A percentile compares a stretch with the other conserved stretches of the same genome.
phyloP scores from a whole-genome alignment of 2,113 vertebrate species.

The Ancistrus triradiatus region DNA sequence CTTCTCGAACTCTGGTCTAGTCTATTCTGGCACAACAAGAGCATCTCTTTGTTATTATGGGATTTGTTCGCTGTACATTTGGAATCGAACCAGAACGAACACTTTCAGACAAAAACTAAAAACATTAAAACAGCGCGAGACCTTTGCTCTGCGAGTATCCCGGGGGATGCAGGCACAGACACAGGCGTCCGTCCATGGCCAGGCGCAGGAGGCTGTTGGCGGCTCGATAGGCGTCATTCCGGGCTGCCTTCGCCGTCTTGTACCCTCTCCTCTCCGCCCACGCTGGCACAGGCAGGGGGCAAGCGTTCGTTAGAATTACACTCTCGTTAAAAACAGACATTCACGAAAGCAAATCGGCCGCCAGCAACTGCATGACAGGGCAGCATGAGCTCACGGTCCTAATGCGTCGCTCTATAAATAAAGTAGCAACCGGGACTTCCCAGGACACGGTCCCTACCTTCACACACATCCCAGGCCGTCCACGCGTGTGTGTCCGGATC shows the following conservation, averaged over 20 bases:
- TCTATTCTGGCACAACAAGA: too few relatives aligned
- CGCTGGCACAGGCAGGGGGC: conserved; percentile 67
- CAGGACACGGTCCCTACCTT: conserved; percentile 64
- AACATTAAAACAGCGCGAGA: too few relatives aligned
- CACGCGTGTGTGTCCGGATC: conserved; percentile 54
- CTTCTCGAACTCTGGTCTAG: too few relatives aligned
- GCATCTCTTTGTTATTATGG: too few relatives aligned
- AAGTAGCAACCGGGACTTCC: background rate
- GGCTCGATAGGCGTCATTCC: conserved; percentile 82
- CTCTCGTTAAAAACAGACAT: too few relatives aligned
- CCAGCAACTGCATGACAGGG: too few relatives aligned
- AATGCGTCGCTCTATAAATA: background rate
- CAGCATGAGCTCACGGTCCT: background rate
- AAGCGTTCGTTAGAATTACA: too few relatives aligned
- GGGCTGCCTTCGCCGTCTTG: conserved; percentile 82
- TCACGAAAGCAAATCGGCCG: too few relatives aligned
- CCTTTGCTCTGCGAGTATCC: conserved; percentile 80
- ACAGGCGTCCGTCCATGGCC: conserved; percentile 79
- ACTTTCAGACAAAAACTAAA: too few relatives aligned
- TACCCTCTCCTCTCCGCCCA: conserved; percentile 90
- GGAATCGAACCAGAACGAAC: too few relatives aligned
- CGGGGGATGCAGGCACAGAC: conserved; percentile 76
- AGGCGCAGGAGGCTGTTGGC: conserved; percentile 85
- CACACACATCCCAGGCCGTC: conserved; percentile 91
- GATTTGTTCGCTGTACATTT: too few relatives aligned